These are phyloP conservation scores for Nymphalis c-album DNA, from an alignment of 2,888 invertebrate genomes.

Conservation along the genomic window DNA sequence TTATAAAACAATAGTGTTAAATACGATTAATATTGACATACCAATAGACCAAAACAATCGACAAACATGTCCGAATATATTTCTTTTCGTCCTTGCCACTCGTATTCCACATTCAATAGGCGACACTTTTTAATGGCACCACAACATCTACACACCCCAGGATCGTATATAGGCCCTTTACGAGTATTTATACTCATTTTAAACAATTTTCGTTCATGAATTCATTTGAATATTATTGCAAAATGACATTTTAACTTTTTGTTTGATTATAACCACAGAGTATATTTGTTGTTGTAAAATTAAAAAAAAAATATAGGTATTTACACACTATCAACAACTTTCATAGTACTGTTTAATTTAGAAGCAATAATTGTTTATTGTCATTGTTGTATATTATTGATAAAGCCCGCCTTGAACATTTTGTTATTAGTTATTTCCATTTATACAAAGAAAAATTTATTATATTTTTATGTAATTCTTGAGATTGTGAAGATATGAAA, in stretches of 20 bases:
- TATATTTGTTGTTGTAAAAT: background rate
- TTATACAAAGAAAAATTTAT: too few species aligned
- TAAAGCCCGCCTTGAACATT: too few species aligned
- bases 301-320: background rate
- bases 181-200: constrained; percentile 38
- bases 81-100: constrained; percentile 62
- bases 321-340: background rate
- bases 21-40: constrained; percentile 32
- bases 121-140: constrained; percentile 67
- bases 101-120: constrained; percentile 64
- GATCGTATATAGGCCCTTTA: constrained; percentile 63
- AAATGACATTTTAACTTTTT: constrained; percentile 6
- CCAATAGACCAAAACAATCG: constrained; percentile 69
- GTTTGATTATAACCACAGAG: background rate
- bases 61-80: constrained; percentile 69
- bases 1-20: background rate
- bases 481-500: too few species aligned
- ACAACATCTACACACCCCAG: constrained; percentile 66
- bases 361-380: too few species aligned
- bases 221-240: constrained; percentile 12
- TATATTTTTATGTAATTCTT: too few species aligned
- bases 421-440: too few species aligned
- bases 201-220: constrained; percentile 6
- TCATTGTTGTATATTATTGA: too few species aligned
- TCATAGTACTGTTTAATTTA: background rate